phyloP scores from a whole-genome alignment of 2,888 invertebrate genomes.

The Leptopilina syphax region DNA sequence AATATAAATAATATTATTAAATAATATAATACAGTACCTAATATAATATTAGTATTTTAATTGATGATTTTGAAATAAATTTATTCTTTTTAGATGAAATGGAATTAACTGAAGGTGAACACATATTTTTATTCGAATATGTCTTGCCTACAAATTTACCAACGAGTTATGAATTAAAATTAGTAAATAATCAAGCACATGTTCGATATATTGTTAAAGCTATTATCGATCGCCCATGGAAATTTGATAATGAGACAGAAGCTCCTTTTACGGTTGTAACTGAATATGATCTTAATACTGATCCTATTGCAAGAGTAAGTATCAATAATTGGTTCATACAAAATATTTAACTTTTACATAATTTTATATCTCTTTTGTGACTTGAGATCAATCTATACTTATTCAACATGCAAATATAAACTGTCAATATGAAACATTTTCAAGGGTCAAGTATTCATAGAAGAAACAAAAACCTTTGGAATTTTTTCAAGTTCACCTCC shows the following conservation, averaged over 20 bases:
- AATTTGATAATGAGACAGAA: constrained; percentile 88
- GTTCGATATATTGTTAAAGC: constrained; percentile 89
- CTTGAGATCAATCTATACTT: neutral
- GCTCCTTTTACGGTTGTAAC: constrained; percentile 87
- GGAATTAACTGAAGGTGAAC: constrained; percentile 83
- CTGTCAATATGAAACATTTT: constrained; percentile 25
- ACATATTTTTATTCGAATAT: constrained; percentile 87
- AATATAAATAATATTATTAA: no score
- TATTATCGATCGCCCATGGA: constrained; percentile 87
- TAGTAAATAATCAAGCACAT: constrained; percentile 77
- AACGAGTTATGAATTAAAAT: constrained; percentile 83
- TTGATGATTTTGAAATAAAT: constrained; percentile 13
- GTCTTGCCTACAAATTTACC: constrained; percentile 85
- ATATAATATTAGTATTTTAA: neutral
- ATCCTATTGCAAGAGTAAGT: constrained; percentile 81
- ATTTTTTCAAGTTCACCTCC: constrained; percentile 88
- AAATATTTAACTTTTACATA: no score
- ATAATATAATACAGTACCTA: neutral
- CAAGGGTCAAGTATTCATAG: constrained; percentile 83
- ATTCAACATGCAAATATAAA: neutral
- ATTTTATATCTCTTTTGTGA: neutral
- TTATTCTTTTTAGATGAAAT: constrained; percentile 77
- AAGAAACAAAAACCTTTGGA: constrained; percentile 86
- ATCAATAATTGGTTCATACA: constrained; percentile 4
- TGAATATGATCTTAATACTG: constrained; percentile 86